Conservation (phyloP, 1,140 invertebrate species). For the Centruroides sculpturatus region DNA sequence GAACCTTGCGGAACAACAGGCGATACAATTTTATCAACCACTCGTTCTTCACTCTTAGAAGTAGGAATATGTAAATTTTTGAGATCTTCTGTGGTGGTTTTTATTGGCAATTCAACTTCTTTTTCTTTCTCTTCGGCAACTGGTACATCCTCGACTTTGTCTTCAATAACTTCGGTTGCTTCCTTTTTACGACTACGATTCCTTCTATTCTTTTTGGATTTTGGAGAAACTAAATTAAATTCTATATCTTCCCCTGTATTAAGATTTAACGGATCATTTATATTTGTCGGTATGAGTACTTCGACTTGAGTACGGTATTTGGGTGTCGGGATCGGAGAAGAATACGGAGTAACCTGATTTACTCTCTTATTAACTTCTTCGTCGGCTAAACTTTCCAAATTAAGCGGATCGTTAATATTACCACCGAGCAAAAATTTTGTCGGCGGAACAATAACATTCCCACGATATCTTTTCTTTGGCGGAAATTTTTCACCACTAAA, state of each 20-base stretch:
- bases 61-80: conserved; percentile 3
- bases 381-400: conserved; percentile 80
- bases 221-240: conserved; percentile 47
- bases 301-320: conserved; percentile 66
- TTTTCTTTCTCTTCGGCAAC: conserved; percentile 3
- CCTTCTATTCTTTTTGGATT: conserved; percentile 1
- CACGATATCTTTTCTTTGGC: conserved; percentile 11
- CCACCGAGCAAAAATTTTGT: conserved; percentile 89
- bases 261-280: conserved; percentile 76
- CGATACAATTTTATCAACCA: conserved; percentile 81
- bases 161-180: conserved; percentile 26
- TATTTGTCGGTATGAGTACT: conserved; percentile 83
- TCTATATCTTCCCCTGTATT: conserved; percentile 57
- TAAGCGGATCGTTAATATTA: conserved; percentile 86
- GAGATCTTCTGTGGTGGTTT: background rate
- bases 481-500: background rate
- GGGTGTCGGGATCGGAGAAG: conserved; percentile 74
- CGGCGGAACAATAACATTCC: conserved; percentile 46
- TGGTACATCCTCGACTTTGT: background rate
- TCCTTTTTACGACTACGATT: conserved; percentile 41
- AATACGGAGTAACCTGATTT: conserved; percentile 74
- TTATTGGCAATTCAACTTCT: conserved; percentile 10
- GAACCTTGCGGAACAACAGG: conserved; percentile 62
- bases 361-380: conserved; percentile 61
- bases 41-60: conserved; percentile 32